Conservation (phyloP, 2,888 invertebrate species). For the Vanessa cardui region DNA sequence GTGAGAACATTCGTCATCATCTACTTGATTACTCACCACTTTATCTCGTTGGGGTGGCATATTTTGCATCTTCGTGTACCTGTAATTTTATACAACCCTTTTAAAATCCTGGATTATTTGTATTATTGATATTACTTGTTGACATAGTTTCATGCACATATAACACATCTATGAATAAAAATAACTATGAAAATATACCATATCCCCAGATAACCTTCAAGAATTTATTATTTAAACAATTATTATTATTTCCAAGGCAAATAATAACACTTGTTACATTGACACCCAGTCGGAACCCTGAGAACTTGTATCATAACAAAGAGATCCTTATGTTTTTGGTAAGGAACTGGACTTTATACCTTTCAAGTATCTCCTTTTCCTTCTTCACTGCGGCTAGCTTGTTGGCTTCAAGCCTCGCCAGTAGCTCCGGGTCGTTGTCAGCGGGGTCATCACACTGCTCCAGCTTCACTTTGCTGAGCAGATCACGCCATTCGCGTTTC, state of each 20-base stretch:
- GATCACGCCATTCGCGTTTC: slow-evolving; percentile 66
- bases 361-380: slow-evolving; percentile 56
- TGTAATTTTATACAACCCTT: slow-evolving; percentile 28
- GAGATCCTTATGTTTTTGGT: too few species aligned
- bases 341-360: slow-evolving; percentile 46
- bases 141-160: too few species aligned
- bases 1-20: slow-evolving; percentile 1
- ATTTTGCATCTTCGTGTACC: slow-evolving; percentile 41
- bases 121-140: too few species aligned
- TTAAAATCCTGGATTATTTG: neutral
- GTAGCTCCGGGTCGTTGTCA: slow-evolving; percentile 73
- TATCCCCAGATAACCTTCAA: too few species aligned
- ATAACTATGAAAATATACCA: too few species aligned
- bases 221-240: too few species aligned
- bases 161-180: too few species aligned
- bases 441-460: slow-evolving; percentile 80
- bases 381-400: slow-evolving; percentile 52
- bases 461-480: slow-evolving; percentile 55
- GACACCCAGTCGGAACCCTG: too few species aligned
- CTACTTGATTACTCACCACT: neutral
- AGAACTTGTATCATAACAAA: too few species aligned
- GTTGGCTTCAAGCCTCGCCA: slow-evolving; percentile 79
- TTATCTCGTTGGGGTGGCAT: slow-evolving; percentile 14
- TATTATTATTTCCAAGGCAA: too few species aligned
- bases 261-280: too few species aligned